A percentile compares a stretch with the other conserved stretches of the same genome.
phyloP scores from a whole-genome alignment of 2,797 vertebrate genomes.

The Toxotes lorentzi region DNA sequence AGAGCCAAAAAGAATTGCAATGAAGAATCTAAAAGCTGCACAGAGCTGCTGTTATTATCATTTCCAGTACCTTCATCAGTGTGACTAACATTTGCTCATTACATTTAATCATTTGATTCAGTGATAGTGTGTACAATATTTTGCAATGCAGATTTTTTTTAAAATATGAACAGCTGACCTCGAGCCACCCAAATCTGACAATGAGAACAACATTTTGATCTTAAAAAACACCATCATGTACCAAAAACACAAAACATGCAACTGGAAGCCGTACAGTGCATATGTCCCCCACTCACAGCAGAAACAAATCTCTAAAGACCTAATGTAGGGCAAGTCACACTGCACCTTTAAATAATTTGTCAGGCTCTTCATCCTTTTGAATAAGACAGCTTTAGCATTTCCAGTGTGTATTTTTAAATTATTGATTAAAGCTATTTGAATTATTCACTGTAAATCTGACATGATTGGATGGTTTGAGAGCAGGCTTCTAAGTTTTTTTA shows the following conservation, averaged over 20 bases:
- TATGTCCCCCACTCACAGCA: constrained; percentile 6
- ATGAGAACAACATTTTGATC: background rate
- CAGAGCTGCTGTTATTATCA: no score
- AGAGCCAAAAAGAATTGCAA: background rate
- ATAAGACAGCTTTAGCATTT: constrained; percentile 30
- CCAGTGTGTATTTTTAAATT: constrained; percentile 48
- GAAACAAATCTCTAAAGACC: constrained; percentile 15
- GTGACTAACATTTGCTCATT: background rate
- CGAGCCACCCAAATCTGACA: background rate
- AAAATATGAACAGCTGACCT: background rate
- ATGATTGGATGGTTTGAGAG: constrained; percentile 26
- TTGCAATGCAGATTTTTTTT: background rate
- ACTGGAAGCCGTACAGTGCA: background rate
- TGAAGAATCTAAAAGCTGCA: background rate
- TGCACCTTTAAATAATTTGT: constrained; percentile 60
- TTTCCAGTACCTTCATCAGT: background rate
- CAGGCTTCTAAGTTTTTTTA: background rate
- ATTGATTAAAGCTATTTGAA: constrained; percentile 44
- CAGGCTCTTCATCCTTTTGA: constrained; percentile 28
- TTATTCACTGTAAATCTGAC: constrained; percentile 53
- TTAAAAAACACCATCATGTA: background rate
- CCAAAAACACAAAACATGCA: background rate
- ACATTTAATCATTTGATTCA: background rate
- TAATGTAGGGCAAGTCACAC: constrained; percentile 22
- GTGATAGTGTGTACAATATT: background rate